These are phyloP conservation scores for Notodromas monacha DNA, from an alignment of 2,888 invertebrate genomes.

Conservation along the genomic window DNA sequence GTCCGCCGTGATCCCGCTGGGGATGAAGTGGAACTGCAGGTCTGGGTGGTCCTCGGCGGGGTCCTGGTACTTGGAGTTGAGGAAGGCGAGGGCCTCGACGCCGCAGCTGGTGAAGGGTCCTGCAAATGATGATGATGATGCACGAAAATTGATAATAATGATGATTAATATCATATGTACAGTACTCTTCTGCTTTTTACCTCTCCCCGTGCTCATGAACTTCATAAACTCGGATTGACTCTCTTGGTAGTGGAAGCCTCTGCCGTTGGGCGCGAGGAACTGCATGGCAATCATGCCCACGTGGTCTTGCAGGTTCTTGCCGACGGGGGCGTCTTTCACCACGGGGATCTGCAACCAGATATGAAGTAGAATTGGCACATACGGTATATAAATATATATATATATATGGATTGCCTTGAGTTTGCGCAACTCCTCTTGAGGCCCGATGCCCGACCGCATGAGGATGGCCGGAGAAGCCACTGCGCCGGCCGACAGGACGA, in stretches of 20 bases:
- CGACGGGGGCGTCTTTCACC: constrained; percentile 9
- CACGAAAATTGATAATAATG: too few relatives aligned
- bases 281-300: constrained; percentile 7
- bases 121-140: too few relatives aligned
- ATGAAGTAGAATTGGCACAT: too few relatives aligned
- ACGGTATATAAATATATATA: too few relatives aligned
- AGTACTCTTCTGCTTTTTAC: too few relatives aligned
- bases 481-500: constrained; percentile 19
- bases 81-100: constrained; percentile 14
- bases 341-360: constrained; percentile 8
- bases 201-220: constrained; percentile 9
- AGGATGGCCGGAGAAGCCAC: constrained; percentile 22
- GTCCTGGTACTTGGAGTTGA: constrained; percentile 49
- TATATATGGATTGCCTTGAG: too few relatives aligned
- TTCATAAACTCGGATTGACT: constrained; percentile 6
- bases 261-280: too few relatives aligned
- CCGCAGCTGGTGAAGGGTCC: constrained; percentile 19
- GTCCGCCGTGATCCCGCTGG: constrained; percentile 50
- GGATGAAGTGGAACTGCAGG: constrained; percentile 53
- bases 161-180: too few relatives aligned
- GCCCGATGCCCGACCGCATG: constrained; percentile 19
- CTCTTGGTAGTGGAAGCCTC: constrained; percentile 9
- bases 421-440: constrained; percentile 25
- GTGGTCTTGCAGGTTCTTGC: constrained; percentile 9
- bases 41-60: constrained; percentile 41